Conservation (phyloP, 1,140 invertebrate genomes). For the Parasteatoda tepidariorum region DNA sequence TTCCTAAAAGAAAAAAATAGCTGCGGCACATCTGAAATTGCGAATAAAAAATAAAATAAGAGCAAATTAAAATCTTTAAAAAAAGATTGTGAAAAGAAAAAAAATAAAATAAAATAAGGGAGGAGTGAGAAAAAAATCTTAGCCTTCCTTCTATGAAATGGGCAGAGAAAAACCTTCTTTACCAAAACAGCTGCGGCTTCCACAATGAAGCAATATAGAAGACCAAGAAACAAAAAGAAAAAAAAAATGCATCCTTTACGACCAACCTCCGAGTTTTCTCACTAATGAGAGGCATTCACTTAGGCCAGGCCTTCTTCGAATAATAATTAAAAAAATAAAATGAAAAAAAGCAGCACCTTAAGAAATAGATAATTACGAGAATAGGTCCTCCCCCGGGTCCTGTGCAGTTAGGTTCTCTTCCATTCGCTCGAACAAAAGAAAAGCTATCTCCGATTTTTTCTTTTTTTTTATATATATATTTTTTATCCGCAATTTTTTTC, state of each 20-base stretch:
- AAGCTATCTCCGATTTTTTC: constrained; percentile 22
- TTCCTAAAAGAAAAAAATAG: too few relatives aligned
- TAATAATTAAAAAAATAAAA: constrained; percentile 60
- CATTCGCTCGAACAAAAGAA: constrained; percentile 41
- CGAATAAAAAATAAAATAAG: too few relatives aligned
- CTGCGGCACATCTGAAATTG: too few relatives aligned
- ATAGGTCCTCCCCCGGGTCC: constrained; percentile 25
- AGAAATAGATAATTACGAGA: constrained; percentile 58
- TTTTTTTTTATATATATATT: too few relatives aligned
- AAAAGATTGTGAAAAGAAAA: too few relatives aligned
- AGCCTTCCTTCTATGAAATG: background rate
- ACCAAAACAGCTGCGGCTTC: background rate
- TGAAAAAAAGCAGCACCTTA: constrained; percentile 55
- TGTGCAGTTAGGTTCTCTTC: constrained; percentile 2
- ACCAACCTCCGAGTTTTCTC: constrained; percentile 16
- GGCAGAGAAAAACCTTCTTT: background rate
- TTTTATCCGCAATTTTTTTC: background rate
- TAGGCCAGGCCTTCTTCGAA: constrained; percentile 31
- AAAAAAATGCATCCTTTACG: constrained; percentile 22
- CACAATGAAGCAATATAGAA: background rate
- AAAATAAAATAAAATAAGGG: background rate
- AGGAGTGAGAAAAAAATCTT: background rate
- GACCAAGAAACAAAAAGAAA: background rate
- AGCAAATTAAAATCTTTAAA: too few relatives aligned
- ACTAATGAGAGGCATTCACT: constrained; percentile 39